Evolutionary conservation across 2,113 vertebrate genomes (phyloP).

Genomic region (Podarcis muralis): DNA sequence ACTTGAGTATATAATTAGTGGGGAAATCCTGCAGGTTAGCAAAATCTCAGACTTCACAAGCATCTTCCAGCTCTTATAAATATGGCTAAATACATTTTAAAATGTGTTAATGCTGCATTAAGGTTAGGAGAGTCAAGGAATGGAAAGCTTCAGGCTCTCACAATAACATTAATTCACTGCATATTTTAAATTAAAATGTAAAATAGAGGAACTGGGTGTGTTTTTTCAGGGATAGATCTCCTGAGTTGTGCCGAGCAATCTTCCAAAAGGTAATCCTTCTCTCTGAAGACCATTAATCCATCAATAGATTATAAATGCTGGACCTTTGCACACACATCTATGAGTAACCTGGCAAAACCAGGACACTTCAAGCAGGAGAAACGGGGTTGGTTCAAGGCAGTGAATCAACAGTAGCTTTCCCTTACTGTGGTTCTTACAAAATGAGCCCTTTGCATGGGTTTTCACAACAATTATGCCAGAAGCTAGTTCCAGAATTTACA

Average conservation of each 20-base stretch:
- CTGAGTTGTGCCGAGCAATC: neutral
- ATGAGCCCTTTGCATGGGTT: neutral
- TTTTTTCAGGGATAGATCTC: neutral
- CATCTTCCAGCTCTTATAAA: conserved; percentile 17
- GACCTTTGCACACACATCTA: neutral
- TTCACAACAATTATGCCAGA: neutral
- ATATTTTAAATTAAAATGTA: neutral
- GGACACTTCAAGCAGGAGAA: neutral
- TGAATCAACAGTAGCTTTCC: neutral
- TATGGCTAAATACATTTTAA: neutral
- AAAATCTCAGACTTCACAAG: conserved; percentile 29
- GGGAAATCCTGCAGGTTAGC: conserved; percentile 32
- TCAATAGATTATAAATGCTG: neutral
- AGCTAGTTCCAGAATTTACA: neutral
- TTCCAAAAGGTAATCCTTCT: neutral
- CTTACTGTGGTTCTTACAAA: neutral
- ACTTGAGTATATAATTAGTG: conserved; percentile 42
- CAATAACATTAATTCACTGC: neutral
- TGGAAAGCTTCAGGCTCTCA: neutral
- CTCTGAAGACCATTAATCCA: neutral
- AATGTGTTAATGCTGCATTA: neutral
- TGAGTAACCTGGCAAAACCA: neutral
- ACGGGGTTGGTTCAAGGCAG: neutral
- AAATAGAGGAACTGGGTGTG: neutral
- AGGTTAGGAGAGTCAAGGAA: conserved; percentile 25